Evolutionary conservation across 1,140 invertebrate genomes (phyloP), one percentile per base, ranked within the genome.

Genomic region (Vanessa tameamea): DNA sequence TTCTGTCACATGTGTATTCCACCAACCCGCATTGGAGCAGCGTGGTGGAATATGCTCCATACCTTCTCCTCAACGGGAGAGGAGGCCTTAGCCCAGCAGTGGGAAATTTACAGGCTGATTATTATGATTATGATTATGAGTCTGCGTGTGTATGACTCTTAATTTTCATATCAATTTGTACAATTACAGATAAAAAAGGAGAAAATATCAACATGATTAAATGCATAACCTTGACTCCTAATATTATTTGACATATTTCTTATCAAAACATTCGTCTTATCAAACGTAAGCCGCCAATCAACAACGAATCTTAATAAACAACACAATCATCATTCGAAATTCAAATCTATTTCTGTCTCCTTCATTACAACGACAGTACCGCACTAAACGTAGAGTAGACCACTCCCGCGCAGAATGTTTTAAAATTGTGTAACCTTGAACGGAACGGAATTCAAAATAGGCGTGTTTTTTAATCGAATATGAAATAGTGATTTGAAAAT

Each of bases 371-470:
- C 70, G 16, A 61, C 78, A 82, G 78, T 82, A 16, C 12, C 55
- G 31, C 65, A 53, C 26, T 63, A 71, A 20, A 14, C 65, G 64
- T 50, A 70, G 14, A n/a, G n/a, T 12, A 16, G 75, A 15, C 26
- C 48, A 77, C 75, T 77, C 75, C 70, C 59, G 70, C 75, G 75
- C 75, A 69, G 31, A 37, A 50, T 31, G 51, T 53, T 61, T 61
- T 64, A 76, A 71, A 75, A 64, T 53, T 68, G 72, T 57, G 47
- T 20, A 31, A 51, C 72, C 66, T 64, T 74, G 53, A 57, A 53
- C 14, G 9, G 43, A 16, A 16, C n/a, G 20, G 55, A 64, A 23
- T 47, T 69, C 1, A 57, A 55, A 50, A 48, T 14, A 53, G 31
- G 9, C 47, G 15, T 72, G 16, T 50, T 57, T 48, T 70, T 26